Percentiles rank a stretch among this genome's conserved stretches.
Conservation (phyloP, 2,797 vertebrate species). For the Pipistrellus kuhlii region DNA sequence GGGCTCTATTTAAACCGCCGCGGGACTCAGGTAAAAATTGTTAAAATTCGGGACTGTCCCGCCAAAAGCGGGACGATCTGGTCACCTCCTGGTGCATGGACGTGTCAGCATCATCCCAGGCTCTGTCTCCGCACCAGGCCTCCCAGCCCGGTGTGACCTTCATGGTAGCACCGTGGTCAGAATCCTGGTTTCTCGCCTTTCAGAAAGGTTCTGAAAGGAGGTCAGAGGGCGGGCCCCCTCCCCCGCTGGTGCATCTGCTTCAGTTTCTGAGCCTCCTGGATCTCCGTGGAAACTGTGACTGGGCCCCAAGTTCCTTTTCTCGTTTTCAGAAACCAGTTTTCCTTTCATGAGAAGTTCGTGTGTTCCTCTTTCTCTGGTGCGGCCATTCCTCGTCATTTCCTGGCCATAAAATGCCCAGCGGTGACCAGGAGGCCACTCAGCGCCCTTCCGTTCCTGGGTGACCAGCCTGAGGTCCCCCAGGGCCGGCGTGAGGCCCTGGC, state of each 20-base stretch:
- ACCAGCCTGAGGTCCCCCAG: neutral
- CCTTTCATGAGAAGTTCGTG: neutral
- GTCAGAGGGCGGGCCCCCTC: neutral
- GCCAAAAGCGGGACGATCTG: too few relatives aligned
- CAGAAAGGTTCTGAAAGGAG: neutral
- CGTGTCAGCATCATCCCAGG: accelerated
- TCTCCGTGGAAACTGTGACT: neutral
- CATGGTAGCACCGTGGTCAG: neutral
- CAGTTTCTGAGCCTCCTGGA: neutral
- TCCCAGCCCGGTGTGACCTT: neutral
- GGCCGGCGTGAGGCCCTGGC: neutral
- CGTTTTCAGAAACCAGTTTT: neutral
- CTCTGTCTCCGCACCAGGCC: neutral
- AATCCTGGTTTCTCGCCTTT: neutral
- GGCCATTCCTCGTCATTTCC: neutral
- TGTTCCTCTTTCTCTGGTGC: neutral
- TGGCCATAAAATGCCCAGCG: neutral
- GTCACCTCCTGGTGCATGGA: accelerated
- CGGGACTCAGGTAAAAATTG: too few relatives aligned
- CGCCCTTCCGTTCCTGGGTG: neutral
- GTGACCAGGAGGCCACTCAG: accelerated
- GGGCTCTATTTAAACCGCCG: too few relatives aligned
- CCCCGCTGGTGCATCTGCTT: neutral
- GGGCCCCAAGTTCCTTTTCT: slow-evolving; percentile 24
- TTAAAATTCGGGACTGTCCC: too few relatives aligned